Evolutionary conservation across 2,888 invertebrate species (phyloP), one percentile per base, ranked within the genome.

Genomic region (Caradrina kadenii): DNA sequence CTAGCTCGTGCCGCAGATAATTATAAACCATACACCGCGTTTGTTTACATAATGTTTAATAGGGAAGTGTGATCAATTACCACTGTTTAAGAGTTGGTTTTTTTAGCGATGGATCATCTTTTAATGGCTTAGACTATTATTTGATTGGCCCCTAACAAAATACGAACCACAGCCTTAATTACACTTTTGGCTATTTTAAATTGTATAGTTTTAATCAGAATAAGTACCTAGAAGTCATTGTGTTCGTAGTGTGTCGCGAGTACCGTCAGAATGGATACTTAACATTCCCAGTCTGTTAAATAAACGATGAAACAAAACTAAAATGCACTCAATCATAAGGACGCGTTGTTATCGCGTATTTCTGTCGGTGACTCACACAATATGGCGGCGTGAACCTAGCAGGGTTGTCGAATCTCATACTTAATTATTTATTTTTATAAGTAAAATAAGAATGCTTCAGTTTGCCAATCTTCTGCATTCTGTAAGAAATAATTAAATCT

Each of bases 311-410:
- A 73, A 63, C 50, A 50, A 55, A 68, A 63, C 61, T 58, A 49
- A 64, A 77, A 77, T 64, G 59, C 61, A 60, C 35, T 59, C 63
- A 62, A 76, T 69, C 81, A 69, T 71, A 75, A 79, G 71, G 67
- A 77, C 70, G 56, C 71, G 78, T 70, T 81, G 77, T 82, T 86
- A 88, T 83, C 84, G 76, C 19, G 79, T 87, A 84, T 85, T 86
- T 87, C 78, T 79, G 84, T 70, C 75, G 71, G 80, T 88, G 88
- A 89, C 72, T 87, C 88, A 89, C 68, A 61, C 74, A 69, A 58
- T 1, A 73, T 71, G 65, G 69, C 63, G 58, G 53, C 48, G 50
- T 68, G 22, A 56, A 52, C 56, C 6, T 13, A 17, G 13, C 63
- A 82, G 82, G 81, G 82, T 48, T 81, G 70, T 5, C 61, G 1